phyloP scores from a whole-genome alignment of 1,140 invertebrate genomes.

The Patella vulgata region DNA sequence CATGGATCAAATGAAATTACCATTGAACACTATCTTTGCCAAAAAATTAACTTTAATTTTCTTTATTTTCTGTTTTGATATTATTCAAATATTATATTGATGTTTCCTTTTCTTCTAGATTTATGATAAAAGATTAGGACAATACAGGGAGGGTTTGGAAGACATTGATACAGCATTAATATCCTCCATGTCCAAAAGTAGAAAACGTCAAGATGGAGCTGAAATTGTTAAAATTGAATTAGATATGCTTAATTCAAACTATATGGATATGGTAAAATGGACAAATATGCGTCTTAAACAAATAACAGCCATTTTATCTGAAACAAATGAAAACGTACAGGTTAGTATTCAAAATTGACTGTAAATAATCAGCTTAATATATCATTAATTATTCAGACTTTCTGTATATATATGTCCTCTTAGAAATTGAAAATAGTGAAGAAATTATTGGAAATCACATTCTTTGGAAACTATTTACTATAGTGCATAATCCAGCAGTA shows the following conservation, averaged over 20 bases:
- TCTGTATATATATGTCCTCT: too few species aligned
- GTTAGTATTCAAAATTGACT: constrained; percentile 22
- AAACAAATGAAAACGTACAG: constrained; percentile 51
- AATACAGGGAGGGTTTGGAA: constrained; percentile 88
- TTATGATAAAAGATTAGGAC: constrained; percentile 86
- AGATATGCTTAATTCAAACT: constrained; percentile 74
- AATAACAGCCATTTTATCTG: constrained; percentile 49
- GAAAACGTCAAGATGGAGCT: constrained; percentile 71
- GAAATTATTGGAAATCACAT: too few species aligned
- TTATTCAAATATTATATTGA: too few species aligned
- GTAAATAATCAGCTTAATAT: too few species aligned
- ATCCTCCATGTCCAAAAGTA: constrained; percentile 58
- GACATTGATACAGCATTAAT: constrained; percentile 70
- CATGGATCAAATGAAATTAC: too few species aligned
- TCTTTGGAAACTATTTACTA: too few species aligned
- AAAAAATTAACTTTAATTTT: too few species aligned
- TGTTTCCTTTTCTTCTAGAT: too few species aligned
- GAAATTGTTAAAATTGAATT: constrained; percentile 85
- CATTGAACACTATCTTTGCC: too few species aligned
- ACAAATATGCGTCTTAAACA: constrained; percentile 51
- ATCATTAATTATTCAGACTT: too few species aligned
- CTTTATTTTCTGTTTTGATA: too few species aligned
- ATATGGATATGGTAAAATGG: constrained; percentile 59
- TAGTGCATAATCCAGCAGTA: too few species aligned
- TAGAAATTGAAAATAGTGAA: background rate